phyloP scores from a whole-genome alignment of 2,113 vertebrate genomes.

The Anhinga rufa region DNA sequence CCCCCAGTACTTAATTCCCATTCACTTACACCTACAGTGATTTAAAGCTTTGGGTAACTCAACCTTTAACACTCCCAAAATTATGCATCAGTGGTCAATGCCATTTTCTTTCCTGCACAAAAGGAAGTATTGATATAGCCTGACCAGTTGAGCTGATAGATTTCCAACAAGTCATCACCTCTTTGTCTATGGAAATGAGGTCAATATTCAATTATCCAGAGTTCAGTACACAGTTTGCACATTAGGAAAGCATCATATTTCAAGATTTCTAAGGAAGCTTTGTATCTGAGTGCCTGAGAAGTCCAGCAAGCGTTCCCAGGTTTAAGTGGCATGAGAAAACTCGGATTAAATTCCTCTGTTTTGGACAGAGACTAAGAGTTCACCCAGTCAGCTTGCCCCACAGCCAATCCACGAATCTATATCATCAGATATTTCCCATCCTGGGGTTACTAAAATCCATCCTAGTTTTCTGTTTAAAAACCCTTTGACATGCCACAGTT shows the following conservation, averaged over 20 bases:
- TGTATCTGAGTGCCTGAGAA: background rate
- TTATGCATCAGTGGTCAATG: background rate
- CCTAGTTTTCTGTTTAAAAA: background rate
- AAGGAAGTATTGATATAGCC: background rate
- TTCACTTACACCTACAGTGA: background rate
- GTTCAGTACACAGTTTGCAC: background rate
- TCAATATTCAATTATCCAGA: background rate
- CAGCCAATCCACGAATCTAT: no score
- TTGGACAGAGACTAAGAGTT: background rate
- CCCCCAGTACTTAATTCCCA: background rate
- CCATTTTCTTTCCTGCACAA: background rate
- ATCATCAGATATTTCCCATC: background rate
- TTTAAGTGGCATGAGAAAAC: background rate
- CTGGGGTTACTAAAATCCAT: background rate
- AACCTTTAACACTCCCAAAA: background rate
- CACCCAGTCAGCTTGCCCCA: background rate
- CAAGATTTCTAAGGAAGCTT: background rate
- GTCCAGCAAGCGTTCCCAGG: background rate
- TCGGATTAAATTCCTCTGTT: background rate
- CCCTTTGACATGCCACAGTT: background rate
- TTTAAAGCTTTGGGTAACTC: background rate
- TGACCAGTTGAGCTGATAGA: background rate
- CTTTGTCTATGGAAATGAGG: background rate
- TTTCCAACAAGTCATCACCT: background rate
- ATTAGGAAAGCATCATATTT: background rate